Evolutionary conservation across 1,140 invertebrate species (phyloP).

Genomic region (Prorops nasuta): DNA sequence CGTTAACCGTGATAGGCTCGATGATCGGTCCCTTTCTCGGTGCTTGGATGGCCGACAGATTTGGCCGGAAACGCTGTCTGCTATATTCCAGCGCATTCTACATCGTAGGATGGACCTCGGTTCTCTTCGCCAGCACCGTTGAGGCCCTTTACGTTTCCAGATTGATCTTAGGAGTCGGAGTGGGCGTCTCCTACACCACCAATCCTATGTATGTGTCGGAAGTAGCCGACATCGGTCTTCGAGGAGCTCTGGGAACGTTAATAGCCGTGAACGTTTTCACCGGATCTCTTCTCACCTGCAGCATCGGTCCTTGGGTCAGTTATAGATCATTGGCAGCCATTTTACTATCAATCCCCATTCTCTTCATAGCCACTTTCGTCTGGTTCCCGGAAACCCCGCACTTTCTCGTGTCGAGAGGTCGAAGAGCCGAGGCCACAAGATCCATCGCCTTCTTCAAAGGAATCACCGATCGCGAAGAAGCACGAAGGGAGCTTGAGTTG

Average conservation of each 20-base stretch:
- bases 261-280: conserved; percentile 65
- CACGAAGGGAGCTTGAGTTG: conserved; percentile 63
- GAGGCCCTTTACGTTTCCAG: conserved; percentile 59
- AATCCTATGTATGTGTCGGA: conserved; percentile 73
- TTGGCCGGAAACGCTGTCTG: conserved; percentile 70
- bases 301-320: conserved; percentile 65
- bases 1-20: conserved; percentile 51
- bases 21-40: conserved; percentile 55
- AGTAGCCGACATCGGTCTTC: conserved; percentile 65
- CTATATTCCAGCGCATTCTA: conserved; percentile 65
- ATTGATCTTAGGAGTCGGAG: conserved; percentile 65
- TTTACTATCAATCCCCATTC: conserved; percentile 58
- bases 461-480: conserved; percentile 39
- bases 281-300: conserved; percentile 72
- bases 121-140: conserved; percentile 59
- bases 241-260: conserved; percentile 69
- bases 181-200: conserved; percentile 70
- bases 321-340: conserved; percentile 59
- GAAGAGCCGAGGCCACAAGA: conserved; percentile 61
- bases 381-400: conserved; percentile 80
- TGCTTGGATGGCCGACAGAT: conserved; percentile 54
- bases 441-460: conserved; percentile 65
- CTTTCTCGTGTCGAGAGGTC: conserved; percentile 62
- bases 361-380: conserved; percentile 65
- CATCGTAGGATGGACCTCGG: conserved; percentile 67